These are phyloP conservation scores for Drosophila kuntzei DNA, from an alignment of 2,888 invertebrate genomes.

Conservation along the genomic window DNA sequence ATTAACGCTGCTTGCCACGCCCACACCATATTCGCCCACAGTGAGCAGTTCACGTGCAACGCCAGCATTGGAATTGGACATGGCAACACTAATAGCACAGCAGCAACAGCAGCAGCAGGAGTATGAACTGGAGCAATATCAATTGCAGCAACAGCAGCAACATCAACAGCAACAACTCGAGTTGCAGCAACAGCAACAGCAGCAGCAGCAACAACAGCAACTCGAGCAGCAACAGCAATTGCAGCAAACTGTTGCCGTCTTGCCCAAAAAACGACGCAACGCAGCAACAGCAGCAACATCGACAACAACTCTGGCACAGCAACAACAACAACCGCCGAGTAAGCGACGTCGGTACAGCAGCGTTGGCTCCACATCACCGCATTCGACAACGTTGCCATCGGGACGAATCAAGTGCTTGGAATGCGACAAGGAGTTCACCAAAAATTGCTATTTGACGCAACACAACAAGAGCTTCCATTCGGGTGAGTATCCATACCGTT, in stretches of 20 bases:
- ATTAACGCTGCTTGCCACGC: slow-evolving; percentile 60
- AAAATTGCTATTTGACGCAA: slow-evolving; percentile 94
- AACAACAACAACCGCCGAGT: slow-evolving; percentile 41
- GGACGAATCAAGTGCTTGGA: slow-evolving; percentile 89
- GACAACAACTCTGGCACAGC: neutral
- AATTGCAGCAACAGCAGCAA: slow-evolving; percentile 32
- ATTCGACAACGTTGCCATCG: slow-evolving; percentile 74
- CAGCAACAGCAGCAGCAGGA: slow-evolving; percentile 53
- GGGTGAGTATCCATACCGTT: slow-evolving; percentile 94
- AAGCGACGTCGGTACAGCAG: slow-evolving; percentile 72
- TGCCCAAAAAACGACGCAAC: slow-evolving; percentile 52
- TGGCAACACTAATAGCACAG: slow-evolving; percentile 63
- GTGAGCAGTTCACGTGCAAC: slow-evolving; percentile 85
- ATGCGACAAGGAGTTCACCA: slow-evolving; percentile 94
- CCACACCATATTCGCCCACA: slow-evolving; percentile 78
- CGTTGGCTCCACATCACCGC: slow-evolving; percentile 69
- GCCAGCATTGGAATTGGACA: slow-evolving; percentile 82
- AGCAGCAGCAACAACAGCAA: slow-evolving; percentile 34
- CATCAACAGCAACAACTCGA: slow-evolving; percentile 45
- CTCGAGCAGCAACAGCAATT: slow-evolving; percentile 35
- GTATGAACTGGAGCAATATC: slow-evolving; percentile 32
- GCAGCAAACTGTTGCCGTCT: slow-evolving; percentile 35
- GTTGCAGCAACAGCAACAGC: slow-evolving; percentile 35
- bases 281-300: slow-evolving; percentile 30
- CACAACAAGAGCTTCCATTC: slow-evolving; percentile 96